Conservation (phyloP, 1,140 invertebrate species). For the Varroa destructor region DNA sequence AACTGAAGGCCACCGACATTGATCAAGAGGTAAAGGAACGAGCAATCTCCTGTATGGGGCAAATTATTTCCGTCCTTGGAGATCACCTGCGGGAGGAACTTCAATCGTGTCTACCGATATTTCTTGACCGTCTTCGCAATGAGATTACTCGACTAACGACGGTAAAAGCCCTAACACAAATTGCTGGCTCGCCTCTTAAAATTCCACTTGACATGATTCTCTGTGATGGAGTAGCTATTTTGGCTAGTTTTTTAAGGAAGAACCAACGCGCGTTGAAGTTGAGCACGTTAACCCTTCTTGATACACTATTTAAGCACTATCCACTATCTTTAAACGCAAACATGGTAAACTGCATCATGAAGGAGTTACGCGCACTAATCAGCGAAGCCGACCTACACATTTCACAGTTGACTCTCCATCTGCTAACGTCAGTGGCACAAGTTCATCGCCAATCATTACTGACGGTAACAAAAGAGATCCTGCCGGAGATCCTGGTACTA, state of each 20-base stretch:
- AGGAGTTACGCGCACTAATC: conserved; percentile 73
- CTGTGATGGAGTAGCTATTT: conserved; percentile 71
- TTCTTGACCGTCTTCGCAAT: conserved; percentile 81
- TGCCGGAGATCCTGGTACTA: conserved; percentile 70
- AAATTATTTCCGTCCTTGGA: conserved; percentile 79
- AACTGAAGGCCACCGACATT: conserved; percentile 84
- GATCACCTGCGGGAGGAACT: conserved; percentile 64
- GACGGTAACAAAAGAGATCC: conserved; percentile 46
- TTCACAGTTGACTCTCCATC: conserved; percentile 48
- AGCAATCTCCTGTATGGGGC: conserved; percentile 91
- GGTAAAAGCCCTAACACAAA: conserved; percentile 85
- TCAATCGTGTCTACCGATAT: conserved; percentile 72
- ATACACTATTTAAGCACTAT: conserved; percentile 76
- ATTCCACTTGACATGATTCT: conserved; percentile 75
- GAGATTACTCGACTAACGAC: conserved; percentile 92
- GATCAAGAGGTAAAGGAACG: conserved; percentile 97
- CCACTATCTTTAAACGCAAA: conserved; percentile 41
- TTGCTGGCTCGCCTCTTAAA: conserved; percentile 69
- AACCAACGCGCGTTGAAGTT: conserved; percentile 91
- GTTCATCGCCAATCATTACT: conserved; percentile 42
- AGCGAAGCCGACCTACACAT: conserved; percentile 89
- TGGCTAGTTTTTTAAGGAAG: conserved; percentile 86
- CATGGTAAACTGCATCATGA: conserved; percentile 60
- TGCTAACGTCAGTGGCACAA: conserved; percentile 44
- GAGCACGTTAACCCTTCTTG: conserved; percentile 72